Base-by-base conservation (phyloP, 2,113 vertebrate species). In the Grus americana region DNA sequence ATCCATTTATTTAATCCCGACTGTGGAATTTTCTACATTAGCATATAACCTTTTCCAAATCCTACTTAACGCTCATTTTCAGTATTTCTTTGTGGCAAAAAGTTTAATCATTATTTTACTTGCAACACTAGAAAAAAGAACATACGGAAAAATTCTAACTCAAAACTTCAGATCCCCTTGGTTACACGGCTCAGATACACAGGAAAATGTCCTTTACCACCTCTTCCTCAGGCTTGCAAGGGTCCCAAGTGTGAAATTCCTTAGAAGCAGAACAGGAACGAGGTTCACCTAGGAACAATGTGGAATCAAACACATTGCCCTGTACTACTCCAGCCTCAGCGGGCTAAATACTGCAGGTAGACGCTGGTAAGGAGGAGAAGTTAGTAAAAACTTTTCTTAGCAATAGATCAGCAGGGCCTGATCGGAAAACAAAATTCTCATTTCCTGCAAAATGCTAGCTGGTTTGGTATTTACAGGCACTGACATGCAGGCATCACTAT, bases 341-440 rank as follows among this genome's bases (percentile, higher is more conserved):
- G 10, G 15, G n/a, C 34, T 9, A 2, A 34, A 20, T 3, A 12
- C 58, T 7, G 26, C 1, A 2, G 15, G 19, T 14, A 16, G 67
- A 29, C 21, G 50, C 24, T 44, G 40, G 9, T 5, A 10, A 63
- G 44, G 47, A 72, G 42, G 27, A 40, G 30, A 62, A 36, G 14
- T 57, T 24, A 20, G 3, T 30, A 5, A 5, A 68, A 54, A 10
- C 10, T 44, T 15, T 8, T 63, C 57, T 62, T n/a, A 57, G 74
- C 18, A 47, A 30, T 1, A 36, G 23, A 46, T 49, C 40, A 90
- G 50, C 65, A 63, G n/a, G 46, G 10, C 63, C 68, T 36, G 59
- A 32, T 36, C 16, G 57, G 47, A n/a, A 83, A 88, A 15, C 6
- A 61, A 47, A 68, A 30, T 32, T 46, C 36, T 52, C 32, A 13